Evolutionary conservation across 2,888 invertebrate genomes (phyloP).

Genomic region (Laspeyria flexula): DNA sequence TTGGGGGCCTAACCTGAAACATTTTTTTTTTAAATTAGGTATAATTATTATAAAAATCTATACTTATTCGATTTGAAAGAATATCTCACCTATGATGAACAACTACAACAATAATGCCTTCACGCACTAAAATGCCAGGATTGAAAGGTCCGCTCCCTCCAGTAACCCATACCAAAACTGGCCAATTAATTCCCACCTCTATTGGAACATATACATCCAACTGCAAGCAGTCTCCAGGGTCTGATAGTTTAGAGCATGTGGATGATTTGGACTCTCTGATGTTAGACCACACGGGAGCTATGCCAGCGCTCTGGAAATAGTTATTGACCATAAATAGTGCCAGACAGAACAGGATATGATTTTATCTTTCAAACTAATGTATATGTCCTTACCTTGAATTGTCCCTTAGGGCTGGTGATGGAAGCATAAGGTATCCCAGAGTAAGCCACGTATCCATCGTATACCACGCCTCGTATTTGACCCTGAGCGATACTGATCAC

Average conservation of each 20-base stretch:
- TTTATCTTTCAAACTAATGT: no score
- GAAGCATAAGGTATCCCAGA: slow-evolving; percentile 73
- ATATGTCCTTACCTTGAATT: slow-evolving; percentile 64
- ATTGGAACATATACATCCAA: slow-evolving; percentile 88
- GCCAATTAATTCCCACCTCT: slow-evolving; percentile 53
- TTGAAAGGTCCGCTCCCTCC: slow-evolving; percentile 61
- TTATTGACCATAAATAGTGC: background rate
- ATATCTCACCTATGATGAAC: slow-evolving; percentile 68
- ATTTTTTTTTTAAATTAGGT: background rate
- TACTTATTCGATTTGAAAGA: background rate
- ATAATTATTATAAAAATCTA: background rate
- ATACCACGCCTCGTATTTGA: slow-evolving; percentile 54
- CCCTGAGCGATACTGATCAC: slow-evolving; percentile 70
- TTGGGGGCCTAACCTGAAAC: slow-evolving; percentile 64
- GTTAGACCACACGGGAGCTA: slow-evolving; percentile 70
- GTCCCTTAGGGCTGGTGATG: slow-evolving; percentile 41
- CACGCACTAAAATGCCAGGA: slow-evolving; percentile 62
- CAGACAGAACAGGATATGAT: no score
- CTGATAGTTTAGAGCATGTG: slow-evolving; percentile 55
- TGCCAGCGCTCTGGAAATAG: slow-evolving; percentile 63
- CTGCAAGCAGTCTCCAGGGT: slow-evolving; percentile 87
- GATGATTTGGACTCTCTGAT: slow-evolving; percentile 57
- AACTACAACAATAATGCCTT: slow-evolving; percentile 66
- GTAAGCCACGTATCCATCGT: slow-evolving; percentile 68
- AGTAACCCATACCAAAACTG: slow-evolving; percentile 73